Percentiles rank a stretch among this genome's conserved stretches.
Conservation (phyloP, 92 coral and sea anemone species). For the Zoanthus gigantus region DNA sequence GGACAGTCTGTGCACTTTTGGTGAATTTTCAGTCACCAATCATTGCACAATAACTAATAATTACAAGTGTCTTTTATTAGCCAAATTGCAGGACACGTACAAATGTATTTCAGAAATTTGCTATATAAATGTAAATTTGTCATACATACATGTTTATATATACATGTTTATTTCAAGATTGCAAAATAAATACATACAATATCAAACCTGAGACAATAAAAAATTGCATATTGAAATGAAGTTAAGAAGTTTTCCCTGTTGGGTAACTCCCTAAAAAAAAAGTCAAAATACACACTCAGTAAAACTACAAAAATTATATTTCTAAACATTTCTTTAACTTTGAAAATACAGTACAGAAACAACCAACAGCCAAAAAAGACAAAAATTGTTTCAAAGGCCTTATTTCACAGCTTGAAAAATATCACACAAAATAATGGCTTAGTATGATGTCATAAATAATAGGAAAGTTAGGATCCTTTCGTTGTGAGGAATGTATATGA, state of each 20-base stretch:
- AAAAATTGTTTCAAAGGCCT: not conserved
- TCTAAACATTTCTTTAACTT: not conserved
- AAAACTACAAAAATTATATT: too few relatives aligned
- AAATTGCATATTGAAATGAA: too few relatives aligned
- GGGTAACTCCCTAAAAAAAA: too few relatives aligned
- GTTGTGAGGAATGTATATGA: constrained; percentile 11
- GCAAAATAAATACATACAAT: too few relatives aligned
- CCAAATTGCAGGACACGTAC: not conserved
- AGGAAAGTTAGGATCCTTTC: not conserved
- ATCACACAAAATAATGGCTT: not conserved
- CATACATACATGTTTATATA: not conserved
- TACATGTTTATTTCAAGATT: too few relatives aligned
- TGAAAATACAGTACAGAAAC: not conserved
- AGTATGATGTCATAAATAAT: constrained; percentile 7
- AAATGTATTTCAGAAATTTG: constrained; percentile 3
- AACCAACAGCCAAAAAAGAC: not conserved
- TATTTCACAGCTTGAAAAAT: not conserved
- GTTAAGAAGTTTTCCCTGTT: too few relatives aligned
- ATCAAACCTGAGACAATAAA: too few relatives aligned
- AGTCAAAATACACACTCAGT: too few relatives aligned
- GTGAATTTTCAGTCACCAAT: constrained; percentile 34
- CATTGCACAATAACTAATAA: constrained; percentile 30
- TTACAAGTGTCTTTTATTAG: not conserved
- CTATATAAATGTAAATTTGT: not conserved
- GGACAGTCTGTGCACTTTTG: constrained; percentile 6